Conservation (phyloP, 2,797 vertebrate genomes). For the Xiphorhynchus erythropygius region DNA sequence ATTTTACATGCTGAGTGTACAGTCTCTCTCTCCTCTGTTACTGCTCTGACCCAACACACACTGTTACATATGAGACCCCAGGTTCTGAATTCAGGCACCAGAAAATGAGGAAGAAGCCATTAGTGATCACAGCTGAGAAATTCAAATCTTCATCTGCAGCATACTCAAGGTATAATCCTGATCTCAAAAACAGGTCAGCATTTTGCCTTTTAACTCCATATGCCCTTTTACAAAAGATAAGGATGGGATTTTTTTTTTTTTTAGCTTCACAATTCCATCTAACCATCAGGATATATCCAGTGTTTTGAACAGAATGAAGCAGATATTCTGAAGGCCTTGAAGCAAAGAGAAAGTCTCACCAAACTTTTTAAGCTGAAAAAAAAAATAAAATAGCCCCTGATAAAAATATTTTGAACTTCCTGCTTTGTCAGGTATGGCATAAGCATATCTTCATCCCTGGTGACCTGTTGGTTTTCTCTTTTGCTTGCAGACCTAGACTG, state of each 20-base stretch:
- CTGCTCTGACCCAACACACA: neutral
- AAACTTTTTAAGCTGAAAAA: neutral
- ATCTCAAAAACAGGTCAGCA: neutral
- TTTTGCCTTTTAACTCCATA: neutral
- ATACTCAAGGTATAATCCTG: neutral
- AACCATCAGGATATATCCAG: neutral
- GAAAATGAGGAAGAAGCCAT: neutral
- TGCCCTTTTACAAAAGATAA: neutral
- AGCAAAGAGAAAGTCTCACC: neutral
- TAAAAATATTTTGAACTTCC: neutral
- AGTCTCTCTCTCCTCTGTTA: neutral
- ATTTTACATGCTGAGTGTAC: neutral
- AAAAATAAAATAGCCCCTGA: accelerated
- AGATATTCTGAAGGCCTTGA: neutral
- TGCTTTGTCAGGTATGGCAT: neutral
- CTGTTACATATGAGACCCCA: neutral
- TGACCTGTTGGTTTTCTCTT: neutral
- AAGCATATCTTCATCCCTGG: neutral
- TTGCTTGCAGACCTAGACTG: neutral
- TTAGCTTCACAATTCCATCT: neutral
- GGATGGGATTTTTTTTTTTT: neutral
- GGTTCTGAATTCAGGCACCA: neutral
- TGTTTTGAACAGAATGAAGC: neutral
- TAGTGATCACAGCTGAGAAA: neutral
- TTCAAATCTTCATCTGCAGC: neutral